Conservation (phyloP, 1,140 invertebrate genomes). For the Bombyx mandarina region DNA sequence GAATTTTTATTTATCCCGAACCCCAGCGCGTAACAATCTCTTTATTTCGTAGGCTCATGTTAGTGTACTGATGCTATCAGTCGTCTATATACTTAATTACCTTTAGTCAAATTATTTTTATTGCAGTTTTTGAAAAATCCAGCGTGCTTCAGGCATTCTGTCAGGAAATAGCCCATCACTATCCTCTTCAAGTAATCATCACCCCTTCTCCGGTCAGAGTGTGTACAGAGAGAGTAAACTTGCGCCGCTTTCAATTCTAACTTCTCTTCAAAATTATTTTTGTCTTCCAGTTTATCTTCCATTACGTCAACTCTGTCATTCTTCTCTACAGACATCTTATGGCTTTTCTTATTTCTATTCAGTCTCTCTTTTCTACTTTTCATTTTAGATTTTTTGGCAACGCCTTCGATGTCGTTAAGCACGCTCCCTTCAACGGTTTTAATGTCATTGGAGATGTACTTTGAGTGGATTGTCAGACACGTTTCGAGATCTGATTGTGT, state of each 20-base stretch:
- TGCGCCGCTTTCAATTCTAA: constrained; percentile 48
- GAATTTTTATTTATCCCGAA: no score
- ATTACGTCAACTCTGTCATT: constrained; percentile 22
- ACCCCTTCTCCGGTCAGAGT: constrained; percentile 74
- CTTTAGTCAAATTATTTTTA: constrained; percentile 26
- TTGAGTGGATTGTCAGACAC: constrained; percentile 66
- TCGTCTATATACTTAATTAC: constrained; percentile 15
- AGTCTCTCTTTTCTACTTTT: constrained; percentile 61
- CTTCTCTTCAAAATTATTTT: constrained; percentile 37
- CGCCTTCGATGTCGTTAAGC: constrained; percentile 45
- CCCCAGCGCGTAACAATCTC: no score
- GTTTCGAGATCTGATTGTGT: constrained; percentile 74
- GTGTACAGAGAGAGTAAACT: constrained; percentile 79
- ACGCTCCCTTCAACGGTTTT: constrained; percentile 48
- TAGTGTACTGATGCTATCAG: no score
- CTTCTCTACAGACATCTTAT: constrained; percentile 38
- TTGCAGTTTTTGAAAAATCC: constrained; percentile 71
- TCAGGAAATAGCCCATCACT: constrained; percentile 83
- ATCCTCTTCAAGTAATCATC: constrained; percentile 84
- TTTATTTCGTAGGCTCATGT: no score
- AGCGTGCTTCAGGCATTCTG: constrained; percentile 78
- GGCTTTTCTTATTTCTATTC: constrained; percentile 40
- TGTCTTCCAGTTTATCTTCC: constrained; percentile 30
- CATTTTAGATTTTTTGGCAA: constrained; percentile 46
- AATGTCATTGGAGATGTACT: constrained; percentile 46